Percentiles rank a stretch among this genome's conserved stretches.
These are phyloP conservation scores for Trogon surrucura DNA, from an alignment of 2,113 vertebrate species.

Conservation along the genomic window DNA sequence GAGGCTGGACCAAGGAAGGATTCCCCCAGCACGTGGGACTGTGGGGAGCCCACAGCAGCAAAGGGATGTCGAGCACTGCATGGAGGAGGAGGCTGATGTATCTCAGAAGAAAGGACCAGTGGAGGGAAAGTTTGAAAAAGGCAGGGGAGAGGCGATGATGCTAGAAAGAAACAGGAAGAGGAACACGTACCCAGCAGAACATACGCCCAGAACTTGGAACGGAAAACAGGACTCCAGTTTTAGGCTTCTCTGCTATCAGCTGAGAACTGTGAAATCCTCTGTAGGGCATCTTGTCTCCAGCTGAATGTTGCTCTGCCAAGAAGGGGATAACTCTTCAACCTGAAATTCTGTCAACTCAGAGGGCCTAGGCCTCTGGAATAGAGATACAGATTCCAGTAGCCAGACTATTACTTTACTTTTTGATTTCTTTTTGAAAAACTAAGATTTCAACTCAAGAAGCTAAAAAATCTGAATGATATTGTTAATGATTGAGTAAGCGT, in stretches of 20 bases:
- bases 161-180: neutral
- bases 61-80: neutral
- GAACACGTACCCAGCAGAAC: neutral
- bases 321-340: neutral
- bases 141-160: neutral
- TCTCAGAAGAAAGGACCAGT: neutral
- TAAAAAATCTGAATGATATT: neutral
- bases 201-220: neutral
- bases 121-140: neutral
- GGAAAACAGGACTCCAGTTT: conserved; percentile 16
- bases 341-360: neutral
- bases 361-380: neutral
- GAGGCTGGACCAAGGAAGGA: neutral
- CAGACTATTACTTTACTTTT: neutral
- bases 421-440: neutral
- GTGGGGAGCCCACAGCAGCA: fast-evolving
- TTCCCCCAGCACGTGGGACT: neutral
- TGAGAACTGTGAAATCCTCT: neutral
- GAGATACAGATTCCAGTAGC: neutral
- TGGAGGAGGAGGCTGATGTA: neutral
- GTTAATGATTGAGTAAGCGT: neutral
- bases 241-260: conserved; percentile 15
- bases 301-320: neutral
- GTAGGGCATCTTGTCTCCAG: neutral
- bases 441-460: neutral